Evolutionary conservation across 2,113 vertebrate genomes (phyloP).

Genomic region (Nettapus auritus): DNA sequence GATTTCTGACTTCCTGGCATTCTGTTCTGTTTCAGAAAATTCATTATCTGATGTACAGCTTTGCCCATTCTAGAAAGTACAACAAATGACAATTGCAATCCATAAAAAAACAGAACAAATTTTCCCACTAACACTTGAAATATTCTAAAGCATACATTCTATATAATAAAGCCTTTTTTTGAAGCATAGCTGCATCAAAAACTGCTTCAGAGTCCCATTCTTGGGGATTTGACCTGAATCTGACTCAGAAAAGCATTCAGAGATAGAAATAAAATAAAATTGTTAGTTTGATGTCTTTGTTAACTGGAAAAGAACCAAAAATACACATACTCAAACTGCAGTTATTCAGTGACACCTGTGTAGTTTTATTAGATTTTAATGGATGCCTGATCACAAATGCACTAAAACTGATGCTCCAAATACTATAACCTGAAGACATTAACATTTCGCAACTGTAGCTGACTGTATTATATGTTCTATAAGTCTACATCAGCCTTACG

Average conservation of each 20-base stretch:
- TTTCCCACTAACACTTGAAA: not conserved
- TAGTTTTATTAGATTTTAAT: not conserved
- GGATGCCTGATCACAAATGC: not conserved
- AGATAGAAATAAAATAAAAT: not conserved
- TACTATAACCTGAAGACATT: not conserved
- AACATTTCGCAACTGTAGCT: not conserved
- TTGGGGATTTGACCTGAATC: not conserved
- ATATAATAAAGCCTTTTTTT: not conserved
- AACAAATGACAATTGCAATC: not conserved
- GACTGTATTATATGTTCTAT: not conserved
- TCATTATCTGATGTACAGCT: not conserved
- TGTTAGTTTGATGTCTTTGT: not conserved
- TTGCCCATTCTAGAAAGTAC: not conserved
- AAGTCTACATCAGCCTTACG: not conserved
- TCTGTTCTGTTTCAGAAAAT: not conserved
- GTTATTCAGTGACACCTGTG: not conserved
- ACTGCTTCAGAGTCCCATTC: not conserved
- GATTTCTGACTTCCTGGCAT: not conserved
- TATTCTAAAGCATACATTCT: not conserved
- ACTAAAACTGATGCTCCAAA: not conserved
- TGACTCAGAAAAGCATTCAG: not conserved
- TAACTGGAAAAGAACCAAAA: not conserved
- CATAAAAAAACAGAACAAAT: not conserved
- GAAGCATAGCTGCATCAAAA: not conserved
- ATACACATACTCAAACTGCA: not conserved